Evolutionary conservation across 2,888 invertebrate species (phyloP).

Genomic region (Galerucella nymphaeae): DNA sequence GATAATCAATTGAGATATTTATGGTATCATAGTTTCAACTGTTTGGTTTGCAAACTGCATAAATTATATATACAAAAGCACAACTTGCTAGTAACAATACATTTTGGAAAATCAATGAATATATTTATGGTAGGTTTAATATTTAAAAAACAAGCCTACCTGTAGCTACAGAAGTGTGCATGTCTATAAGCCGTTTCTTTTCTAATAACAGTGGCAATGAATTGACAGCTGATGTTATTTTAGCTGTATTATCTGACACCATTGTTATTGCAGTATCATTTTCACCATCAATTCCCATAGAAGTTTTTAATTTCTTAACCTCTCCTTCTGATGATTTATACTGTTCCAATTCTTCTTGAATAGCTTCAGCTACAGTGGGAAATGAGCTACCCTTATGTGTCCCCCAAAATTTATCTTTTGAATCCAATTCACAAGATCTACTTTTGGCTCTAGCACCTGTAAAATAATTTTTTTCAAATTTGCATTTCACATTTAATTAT

Average conservation of each 20-base stretch:
- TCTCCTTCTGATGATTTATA: constrained; percentile 93
- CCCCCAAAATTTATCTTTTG: constrained; percentile 91
- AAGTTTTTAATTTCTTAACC: constrained; percentile 92
- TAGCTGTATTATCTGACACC: constrained; percentile 92
- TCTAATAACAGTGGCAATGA: constrained; percentile 96
- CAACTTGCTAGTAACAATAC: too few species aligned
- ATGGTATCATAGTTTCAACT: too few species aligned
- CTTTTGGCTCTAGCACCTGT: constrained; percentile 79
- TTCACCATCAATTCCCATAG: constrained; percentile 94
- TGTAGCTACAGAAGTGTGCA: constrained; percentile 99
- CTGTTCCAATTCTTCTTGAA: constrained; percentile 97
- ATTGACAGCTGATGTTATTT: constrained; percentile 93
- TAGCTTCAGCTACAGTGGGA: constrained; percentile 96
- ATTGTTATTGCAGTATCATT: constrained; percentile 86
- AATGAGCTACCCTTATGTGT: constrained; percentile 94
- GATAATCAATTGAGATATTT: too few species aligned
- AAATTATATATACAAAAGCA: too few species aligned
- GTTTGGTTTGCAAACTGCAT: too few species aligned
- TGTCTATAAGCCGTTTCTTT: constrained; percentile 96
- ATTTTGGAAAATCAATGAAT: too few species aligned
- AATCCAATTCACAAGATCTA: constrained; percentile 89
- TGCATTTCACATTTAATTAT: constrained; percentile 5
- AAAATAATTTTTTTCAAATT: constrained; percentile 18
- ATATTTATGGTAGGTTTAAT: too few species aligned
- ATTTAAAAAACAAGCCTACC: constrained; percentile 62